Evolutionary conservation across 2,113 vertebrate genomes (phyloP).

Genomic region (Psephotus haematonotus): DNA sequence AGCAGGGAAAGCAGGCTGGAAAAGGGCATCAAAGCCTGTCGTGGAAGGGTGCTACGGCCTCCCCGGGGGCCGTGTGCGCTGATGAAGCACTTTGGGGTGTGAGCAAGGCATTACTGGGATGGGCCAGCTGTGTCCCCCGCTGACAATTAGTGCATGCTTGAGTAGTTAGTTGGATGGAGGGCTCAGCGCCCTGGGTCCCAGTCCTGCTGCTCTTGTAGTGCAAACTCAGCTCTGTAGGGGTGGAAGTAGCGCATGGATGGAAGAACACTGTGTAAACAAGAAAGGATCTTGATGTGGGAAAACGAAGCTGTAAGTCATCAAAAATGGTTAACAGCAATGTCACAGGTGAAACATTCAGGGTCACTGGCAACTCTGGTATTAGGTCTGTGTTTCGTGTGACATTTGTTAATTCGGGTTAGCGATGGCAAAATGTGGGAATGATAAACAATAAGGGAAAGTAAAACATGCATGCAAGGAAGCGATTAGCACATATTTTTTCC

Average conservation of each 20-base stretch:
- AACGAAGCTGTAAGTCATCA: not conserved
- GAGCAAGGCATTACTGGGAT: not conserved
- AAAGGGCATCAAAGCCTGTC: not conserved
- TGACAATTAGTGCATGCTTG: not conserved
- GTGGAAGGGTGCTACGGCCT: not conserved
- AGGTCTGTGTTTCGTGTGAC: not conserved
- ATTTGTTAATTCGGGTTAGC: not conserved
- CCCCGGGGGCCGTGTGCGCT: not conserved
- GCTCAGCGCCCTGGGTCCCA: not conserved
- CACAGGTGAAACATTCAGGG: not conserved
- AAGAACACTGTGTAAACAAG: not conserved
- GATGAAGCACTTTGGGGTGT: rapidly evolving
- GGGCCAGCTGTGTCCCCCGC: not conserved
- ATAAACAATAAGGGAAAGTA: not conserved
- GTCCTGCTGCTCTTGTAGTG: not conserved
- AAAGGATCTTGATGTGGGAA: not conserved
- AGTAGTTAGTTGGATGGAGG: not conserved
- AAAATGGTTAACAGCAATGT: not conserved
- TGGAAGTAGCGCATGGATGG: rapidly evolving
- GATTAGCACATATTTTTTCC: not conserved
- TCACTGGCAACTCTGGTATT: not conserved
- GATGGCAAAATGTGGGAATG: not conserved
- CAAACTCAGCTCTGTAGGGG: not conserved
- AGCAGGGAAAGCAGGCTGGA: not conserved
- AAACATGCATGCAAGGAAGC: not conserved